Evolutionary conservation across 1,140 invertebrate genomes (phyloP).

Genomic region (Drosophila ananassae): DNA sequence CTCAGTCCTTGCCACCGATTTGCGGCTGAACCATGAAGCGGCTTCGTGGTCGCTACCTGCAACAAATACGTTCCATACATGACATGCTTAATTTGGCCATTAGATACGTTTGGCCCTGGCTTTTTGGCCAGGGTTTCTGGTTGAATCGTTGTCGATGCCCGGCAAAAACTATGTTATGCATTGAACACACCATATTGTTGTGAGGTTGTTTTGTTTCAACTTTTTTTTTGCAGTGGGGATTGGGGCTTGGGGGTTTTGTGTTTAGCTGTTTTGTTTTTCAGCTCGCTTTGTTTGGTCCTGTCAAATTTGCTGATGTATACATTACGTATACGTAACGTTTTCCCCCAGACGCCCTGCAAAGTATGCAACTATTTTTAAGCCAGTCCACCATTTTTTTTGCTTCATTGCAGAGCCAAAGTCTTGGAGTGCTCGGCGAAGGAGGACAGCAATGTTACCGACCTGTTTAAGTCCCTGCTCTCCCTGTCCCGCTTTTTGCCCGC

Average conservation of each 20-base stretch:
- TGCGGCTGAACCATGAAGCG: slow-evolving; percentile 4
- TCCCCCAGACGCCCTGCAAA: slow-evolving; percentile 26
- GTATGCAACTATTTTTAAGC: slow-evolving; percentile 33
- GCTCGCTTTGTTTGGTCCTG: slow-evolving; percentile 12
- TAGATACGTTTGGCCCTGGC: slow-evolving; percentile 43
- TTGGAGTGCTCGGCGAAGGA: slow-evolving; percentile 93
- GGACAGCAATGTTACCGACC: slow-evolving; percentile 90
- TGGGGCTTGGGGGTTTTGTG: not conserved
- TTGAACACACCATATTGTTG: slow-evolving; percentile 35
- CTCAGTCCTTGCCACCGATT: slow-evolving; percentile 4
- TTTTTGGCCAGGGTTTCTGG: not conserved
- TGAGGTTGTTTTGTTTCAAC: slow-evolving; percentile 15
- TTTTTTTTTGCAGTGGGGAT: slow-evolving; percentile 3
- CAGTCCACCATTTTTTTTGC: not conserved
- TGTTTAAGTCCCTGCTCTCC: slow-evolving; percentile 89
- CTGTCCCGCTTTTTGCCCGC: slow-evolving; percentile 88
- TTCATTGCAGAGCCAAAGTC: slow-evolving; percentile 87
- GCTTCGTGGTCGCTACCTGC: slow-evolving; percentile 32
- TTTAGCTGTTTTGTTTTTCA: slow-evolving; percentile 18
- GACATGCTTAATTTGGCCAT: slow-evolving; percentile 72
- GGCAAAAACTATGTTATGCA: slow-evolving; percentile 46
- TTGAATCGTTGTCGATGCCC: slow-evolving; percentile 18
- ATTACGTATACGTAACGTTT: slow-evolving; percentile 39
- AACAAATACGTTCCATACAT: slow-evolving; percentile 27
- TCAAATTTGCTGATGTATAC: slow-evolving; percentile 14